Evolutionary conservation across 2,888 invertebrate species (phyloP), one percentile per base, ranked within the genome.

Genomic region (Aphidoletes aphidimyza): DNA sequence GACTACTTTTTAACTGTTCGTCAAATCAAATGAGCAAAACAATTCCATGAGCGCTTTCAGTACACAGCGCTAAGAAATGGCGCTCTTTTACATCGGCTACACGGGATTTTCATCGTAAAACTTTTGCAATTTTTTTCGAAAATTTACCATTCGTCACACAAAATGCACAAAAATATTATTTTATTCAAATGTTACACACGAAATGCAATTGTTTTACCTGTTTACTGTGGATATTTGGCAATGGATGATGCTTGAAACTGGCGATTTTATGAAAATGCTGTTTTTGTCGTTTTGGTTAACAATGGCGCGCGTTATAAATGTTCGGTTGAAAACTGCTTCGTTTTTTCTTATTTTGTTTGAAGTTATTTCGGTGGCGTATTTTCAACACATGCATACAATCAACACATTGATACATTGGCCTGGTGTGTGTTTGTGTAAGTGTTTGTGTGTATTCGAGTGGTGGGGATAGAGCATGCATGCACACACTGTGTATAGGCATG

Each of bases 231-330:
- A 69, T 83, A 17, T 59, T 45, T 54, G 17, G 11, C 30, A 30
- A 83, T 84, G 39, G 86, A 86, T 86, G 84, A 85, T 84, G 83
- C 54, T 34, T 84, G 85, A 85, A 86, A 83, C 85, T 42, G n/a
- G 45, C 85, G 86, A 86, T 86, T 85, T 84, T 54, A 59, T 81
- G 85, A 49, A 42, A 85, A 85, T 81, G 19, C 11, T 45, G 54
- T 83, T 49, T 84, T 83, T 85, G 85, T 86, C 85, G 85, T 85
- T 86, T 85, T 85, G 86, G 86, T 86, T 85, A 86, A 86, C 85
- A 85, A 86, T 86, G 86, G 86, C 86, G 86, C 86, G 85, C 85
- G 81, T 81, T 37, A 81, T 81, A 81, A 81, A 81, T 81, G 81
- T 49, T 83, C 47, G 34, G 14, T 83, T 26, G 0, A 37, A 37